Evolutionary conservation across 2,888 invertebrate genomes (phyloP).

Genomic region (Thysanoteuthis rhombus): DNA sequence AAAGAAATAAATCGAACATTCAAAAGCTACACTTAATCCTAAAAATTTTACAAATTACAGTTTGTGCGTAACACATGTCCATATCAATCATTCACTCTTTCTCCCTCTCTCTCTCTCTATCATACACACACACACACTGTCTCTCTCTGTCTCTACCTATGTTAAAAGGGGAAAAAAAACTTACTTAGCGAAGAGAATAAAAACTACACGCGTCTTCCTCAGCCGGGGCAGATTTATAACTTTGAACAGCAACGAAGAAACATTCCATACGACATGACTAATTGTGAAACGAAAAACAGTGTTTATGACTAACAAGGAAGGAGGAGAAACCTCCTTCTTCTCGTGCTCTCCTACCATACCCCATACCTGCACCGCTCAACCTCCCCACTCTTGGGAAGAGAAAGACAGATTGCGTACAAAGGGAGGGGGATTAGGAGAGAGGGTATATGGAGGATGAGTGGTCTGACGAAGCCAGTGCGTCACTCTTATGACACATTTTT

Average conservation of each 20-base stretch:
- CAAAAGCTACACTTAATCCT: too few species aligned
- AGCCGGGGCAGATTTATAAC: background rate
- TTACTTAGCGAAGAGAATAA: constrained; percentile 12
- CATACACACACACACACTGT: too few species aligned
- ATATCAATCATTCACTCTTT: background rate
- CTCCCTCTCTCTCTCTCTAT: too few species aligned
- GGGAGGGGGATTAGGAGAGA: background rate
- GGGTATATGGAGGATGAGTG: background rate
- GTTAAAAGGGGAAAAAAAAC: background rate
- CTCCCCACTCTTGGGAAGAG: background rate
- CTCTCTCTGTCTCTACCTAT: too few species aligned
- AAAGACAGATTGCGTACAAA: background rate
- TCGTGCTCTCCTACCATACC: background rate
- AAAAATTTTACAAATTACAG: background rate
- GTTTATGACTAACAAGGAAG: background rate
- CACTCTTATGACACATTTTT: background rate
- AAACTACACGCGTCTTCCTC: background rate
- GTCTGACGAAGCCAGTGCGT: constrained; percentile 12
- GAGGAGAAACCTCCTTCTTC: background rate
- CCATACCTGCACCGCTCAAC: background rate
- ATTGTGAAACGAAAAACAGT: background rate
- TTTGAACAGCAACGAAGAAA: constrained; percentile 12
- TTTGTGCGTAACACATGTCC: background rate
- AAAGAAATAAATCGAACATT: too few species aligned
- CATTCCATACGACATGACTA: background rate